Evolutionary conservation across 2,113 vertebrate genomes (phyloP), one percentile per base, ranked within the genome.

Genomic region (Notarius lentiginosus): DNA sequence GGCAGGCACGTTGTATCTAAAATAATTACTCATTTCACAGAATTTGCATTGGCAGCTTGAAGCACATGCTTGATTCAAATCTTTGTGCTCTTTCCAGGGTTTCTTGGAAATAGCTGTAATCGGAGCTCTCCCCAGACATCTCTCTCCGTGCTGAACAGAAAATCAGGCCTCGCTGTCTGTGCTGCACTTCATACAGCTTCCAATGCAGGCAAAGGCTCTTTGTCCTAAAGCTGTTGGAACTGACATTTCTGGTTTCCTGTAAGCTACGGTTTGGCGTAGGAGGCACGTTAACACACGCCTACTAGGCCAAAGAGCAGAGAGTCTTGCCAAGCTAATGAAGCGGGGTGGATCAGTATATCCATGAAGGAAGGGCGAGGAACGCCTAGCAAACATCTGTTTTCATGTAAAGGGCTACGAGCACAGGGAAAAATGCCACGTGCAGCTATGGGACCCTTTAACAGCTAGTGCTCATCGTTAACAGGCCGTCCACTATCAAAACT

Each of bases 321-420:
- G 41, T 22, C 82, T 14, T 84, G 85, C 72, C 76, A 86, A 70
- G 85, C 53, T 47, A 8, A 27, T 77, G 79, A 84, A 66, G 58
- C 17, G 49, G 27, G 53, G 79, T 47, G 55, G 73, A 85, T 77
- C 83, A 63, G 70, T 65, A 53, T 58, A 68, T 61, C 61, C 84
- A 79, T 70, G 83, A 73, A 76, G 79, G 70, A 56, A 79, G 82
- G 82, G 55, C 20, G 17, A 87, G 81, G 55, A 27, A 68, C 68
- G 72, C 58, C 79, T n/a, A 90, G 82, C 68, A 88, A 85, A 83
- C 85, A 86, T 88, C 88, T 90, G 56, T 75, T 88, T 87, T 90
- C 27, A 24, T 72, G 24, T 60, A 88, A 85, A 83, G 83, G 76
- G 63, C 30, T 47, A 61, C 22, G 51, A 65, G 81, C 22, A 56